These are phyloP conservation scores for Rhyacichthys aspro DNA, from an alignment of 2,797 vertebrate genomes.

Conservation along the genomic window DNA sequence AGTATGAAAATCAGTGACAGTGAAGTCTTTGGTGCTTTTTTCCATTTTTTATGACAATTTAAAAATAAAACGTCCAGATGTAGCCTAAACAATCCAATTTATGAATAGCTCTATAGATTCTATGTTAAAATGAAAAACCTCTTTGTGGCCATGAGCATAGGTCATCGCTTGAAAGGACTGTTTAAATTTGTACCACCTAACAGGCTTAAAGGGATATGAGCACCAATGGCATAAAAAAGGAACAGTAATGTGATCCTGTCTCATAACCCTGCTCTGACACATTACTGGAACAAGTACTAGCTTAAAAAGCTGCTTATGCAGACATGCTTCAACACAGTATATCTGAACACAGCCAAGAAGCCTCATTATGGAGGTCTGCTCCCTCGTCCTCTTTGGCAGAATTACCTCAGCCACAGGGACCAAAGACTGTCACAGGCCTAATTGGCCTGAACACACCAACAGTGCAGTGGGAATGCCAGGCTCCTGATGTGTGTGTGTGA, in stretches of 20 bases:
- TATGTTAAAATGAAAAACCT: no score
- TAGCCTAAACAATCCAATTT: no score
- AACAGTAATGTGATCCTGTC: neutral
- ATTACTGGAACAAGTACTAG: conserved; percentile 22
- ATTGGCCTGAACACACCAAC: conserved; percentile 86
- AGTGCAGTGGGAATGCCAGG: conserved; percentile 71
- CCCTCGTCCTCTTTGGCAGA: conserved; percentile 67
- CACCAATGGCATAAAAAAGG: no score
- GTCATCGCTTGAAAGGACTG: no score
- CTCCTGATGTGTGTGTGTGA: conserved; percentile 48
- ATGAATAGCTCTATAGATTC: no score
- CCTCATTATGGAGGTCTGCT: conserved; percentile 82
- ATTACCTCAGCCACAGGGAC: conserved; percentile 74
- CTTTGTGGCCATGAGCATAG: no score
- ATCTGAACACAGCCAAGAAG: conserved; percentile 80
- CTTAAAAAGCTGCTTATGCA: conserved; percentile 9
- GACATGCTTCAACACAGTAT: conserved; percentile 31
- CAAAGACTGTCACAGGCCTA: conserved; percentile 85
- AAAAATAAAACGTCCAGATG: no score
- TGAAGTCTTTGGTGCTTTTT: no score
- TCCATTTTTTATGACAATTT: no score
- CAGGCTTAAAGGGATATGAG: no score
- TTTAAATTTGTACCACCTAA: no score
- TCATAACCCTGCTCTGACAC: conserved; percentile 32
- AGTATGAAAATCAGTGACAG: no score